Evolutionary conservation across 2,797 vertebrate species (phyloP).

Genomic region (Sternotherus odoratus): DNA sequence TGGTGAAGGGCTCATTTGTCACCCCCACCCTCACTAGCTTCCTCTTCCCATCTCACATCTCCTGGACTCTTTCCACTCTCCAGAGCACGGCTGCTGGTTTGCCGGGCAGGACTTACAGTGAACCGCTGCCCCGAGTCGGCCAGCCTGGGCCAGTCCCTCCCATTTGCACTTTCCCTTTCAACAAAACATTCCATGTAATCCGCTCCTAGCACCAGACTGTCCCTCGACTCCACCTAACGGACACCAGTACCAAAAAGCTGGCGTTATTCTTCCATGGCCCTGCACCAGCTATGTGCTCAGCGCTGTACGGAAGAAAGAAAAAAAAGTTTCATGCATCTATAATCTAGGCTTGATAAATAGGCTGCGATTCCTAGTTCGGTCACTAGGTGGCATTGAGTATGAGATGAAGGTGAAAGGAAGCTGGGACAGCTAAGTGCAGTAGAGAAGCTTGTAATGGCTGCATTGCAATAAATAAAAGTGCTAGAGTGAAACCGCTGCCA

Average conservation of each 20-base stretch:
- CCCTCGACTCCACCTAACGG: not conserved
- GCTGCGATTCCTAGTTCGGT: not conserved
- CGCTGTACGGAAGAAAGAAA: not conserved
- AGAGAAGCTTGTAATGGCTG: conserved; percentile 32
- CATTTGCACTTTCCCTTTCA: not conserved
- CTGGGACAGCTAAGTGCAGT: not conserved
- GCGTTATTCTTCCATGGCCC: not conserved
- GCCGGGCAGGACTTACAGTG: not conserved
- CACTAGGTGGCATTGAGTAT: not conserved
- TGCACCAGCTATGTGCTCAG: not conserved
- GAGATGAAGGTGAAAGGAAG: not conserved
- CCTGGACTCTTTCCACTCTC: not conserved
- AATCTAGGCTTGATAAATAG: not conserved
- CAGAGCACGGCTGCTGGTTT: not conserved
- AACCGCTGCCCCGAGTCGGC: not conserved
- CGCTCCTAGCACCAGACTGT: not conserved
- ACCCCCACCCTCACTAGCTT: not conserved
- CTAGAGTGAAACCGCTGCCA: conserved; percentile 64
- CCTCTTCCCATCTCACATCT: not conserved
- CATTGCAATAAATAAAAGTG: not conserved
- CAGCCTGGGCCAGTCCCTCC: not conserved
- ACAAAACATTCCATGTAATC: not conserved
- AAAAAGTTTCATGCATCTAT: not conserved
- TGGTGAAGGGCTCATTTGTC: not conserved
- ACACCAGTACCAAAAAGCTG: not conserved